phyloP scores from a whole-genome alignment of 2,888 invertebrate genomes.

The Zootermopsis nevadensis region DNA sequence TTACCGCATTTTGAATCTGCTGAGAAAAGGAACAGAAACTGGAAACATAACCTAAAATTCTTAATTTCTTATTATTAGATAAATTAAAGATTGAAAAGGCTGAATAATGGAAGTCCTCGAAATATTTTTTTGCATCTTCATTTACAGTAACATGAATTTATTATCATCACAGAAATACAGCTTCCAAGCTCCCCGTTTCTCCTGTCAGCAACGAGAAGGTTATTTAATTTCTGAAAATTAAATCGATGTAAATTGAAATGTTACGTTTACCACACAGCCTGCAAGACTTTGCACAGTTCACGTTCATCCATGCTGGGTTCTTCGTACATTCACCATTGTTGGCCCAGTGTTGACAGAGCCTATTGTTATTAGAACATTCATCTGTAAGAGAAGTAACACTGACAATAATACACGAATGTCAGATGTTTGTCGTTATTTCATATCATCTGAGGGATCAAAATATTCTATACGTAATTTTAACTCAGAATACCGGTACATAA shows the following conservation, averaged over 20 bases:
- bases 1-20: slow-evolving; percentile 53
- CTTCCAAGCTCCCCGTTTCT: too few species aligned
- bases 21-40: background rate
- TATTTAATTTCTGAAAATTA: background rate
- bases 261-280: slow-evolving; percentile 55
- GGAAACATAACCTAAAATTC: too few species aligned
- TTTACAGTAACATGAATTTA: too few species aligned
- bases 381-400: slow-evolving; percentile 13
- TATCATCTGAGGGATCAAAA: too few species aligned
- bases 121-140: too few species aligned
- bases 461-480: too few species aligned
- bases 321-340: slow-evolving; percentile 56
- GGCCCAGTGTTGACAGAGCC: slow-evolving; percentile 57
- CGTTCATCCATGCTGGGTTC: slow-evolving; percentile 58
- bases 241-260: background rate
- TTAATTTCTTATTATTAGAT: background rate
- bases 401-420: background rate
- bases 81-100: background rate
- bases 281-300: slow-evolving; percentile 58
- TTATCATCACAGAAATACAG: too few species aligned
- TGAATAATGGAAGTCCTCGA: too few species aligned
- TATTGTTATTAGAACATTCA: slow-evolving; percentile 55
- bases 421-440: too few species aligned
- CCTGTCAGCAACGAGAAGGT: too few species aligned
- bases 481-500: too few species aligned